phyloP scores from a whole-genome alignment of 2,797 vertebrate species.

The Acanthiza pusilla region DNA sequence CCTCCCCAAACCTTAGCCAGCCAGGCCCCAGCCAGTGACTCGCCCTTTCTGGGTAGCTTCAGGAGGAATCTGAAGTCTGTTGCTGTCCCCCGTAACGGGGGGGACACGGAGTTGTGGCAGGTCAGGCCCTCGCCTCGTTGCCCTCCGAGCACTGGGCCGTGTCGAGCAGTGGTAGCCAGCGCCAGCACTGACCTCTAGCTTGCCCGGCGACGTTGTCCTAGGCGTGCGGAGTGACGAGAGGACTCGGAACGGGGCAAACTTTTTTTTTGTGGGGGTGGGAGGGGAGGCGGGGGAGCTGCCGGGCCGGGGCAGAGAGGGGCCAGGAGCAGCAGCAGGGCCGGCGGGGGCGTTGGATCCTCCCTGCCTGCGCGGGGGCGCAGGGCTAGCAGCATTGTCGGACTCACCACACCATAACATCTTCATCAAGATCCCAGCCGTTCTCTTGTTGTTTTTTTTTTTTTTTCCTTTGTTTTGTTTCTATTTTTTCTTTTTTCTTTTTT shows the following conservation, averaged over 20 bases:
- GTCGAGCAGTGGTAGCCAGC: conserved; percentile 34
- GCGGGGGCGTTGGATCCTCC: conserved; percentile 10
- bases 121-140: conserved; percentile 25
- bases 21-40: conserved; percentile 50
- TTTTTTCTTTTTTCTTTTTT: not conserved
- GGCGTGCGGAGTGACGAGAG: conserved; percentile 25
- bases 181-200: conserved; percentile 29
- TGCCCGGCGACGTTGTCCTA: conserved; percentile 14
- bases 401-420: conserved; percentile 59
- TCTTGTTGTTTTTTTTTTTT: not conserved
- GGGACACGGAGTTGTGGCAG: conserved; percentile 23
- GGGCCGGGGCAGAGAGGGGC: conserved; percentile 15
- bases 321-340: conserved; percentile 29
- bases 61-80: conserved; percentile 21
- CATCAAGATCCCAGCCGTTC: conserved; percentile 51
- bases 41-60: conserved; percentile 61
- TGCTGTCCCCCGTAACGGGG: not conserved
- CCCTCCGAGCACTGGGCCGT: not conserved
- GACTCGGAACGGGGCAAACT: not conserved
- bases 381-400: conserved; percentile 33
- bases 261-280: not conserved
- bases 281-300: not conserved
- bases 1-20: conserved; percentile 22
- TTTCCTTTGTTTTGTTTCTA: too few species aligned
- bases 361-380: conserved; percentile 17